Base-by-base conservation (phyloP, 2,113 vertebrate genomes). In the Heterotilapia buettikoferi region DNA sequence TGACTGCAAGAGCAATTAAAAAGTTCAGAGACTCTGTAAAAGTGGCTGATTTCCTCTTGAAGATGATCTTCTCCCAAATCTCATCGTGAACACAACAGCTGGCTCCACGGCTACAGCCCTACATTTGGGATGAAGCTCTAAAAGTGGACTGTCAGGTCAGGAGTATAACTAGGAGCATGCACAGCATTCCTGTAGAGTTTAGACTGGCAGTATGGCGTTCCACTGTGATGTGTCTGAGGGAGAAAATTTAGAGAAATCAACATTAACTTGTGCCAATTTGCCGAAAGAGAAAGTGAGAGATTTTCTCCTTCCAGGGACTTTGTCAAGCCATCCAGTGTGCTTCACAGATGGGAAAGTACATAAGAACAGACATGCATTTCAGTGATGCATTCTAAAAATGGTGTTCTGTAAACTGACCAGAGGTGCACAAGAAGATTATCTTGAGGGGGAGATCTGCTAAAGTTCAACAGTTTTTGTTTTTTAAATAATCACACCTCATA, bases 311-410 rank as follows among this genome's bases (percentile, higher is more conserved):
- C 59, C 59, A 9, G 59, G 31, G 2, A 63, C 29, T 63, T 33
- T 33, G 16, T 38, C 61, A 36, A n/a, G 9, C 9, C 33, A 66
- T n/a, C 31, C 18, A 12, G 33, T 38, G 9, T n/a, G 10, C 61
- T 38, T 66, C 61, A 38, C 10, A 12, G 9, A 0, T 0, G 3
- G 4, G 61, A 36, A 0, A 66, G 33, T 66, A n/a, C 31, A 36
- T 12, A 33, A 7, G 61, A 36, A 66, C 18, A 66, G 61, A 66
- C 18, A 12, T 1, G 4, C 19, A 13, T 13, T 66, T 66, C 11
- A 38, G 0, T n/a, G 33, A 12, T 0, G 6, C 61, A n/a, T n/a
- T 5, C 33, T 68, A 3, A 38, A 38, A 38, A 13, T 12, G 16
- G 5, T n/a, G 3, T 31, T 38, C 2, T n/a, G 61, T 7, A 36